Conservation (phyloP, 2,888 invertebrate species). For the Watsonalla cultraria region DNA sequence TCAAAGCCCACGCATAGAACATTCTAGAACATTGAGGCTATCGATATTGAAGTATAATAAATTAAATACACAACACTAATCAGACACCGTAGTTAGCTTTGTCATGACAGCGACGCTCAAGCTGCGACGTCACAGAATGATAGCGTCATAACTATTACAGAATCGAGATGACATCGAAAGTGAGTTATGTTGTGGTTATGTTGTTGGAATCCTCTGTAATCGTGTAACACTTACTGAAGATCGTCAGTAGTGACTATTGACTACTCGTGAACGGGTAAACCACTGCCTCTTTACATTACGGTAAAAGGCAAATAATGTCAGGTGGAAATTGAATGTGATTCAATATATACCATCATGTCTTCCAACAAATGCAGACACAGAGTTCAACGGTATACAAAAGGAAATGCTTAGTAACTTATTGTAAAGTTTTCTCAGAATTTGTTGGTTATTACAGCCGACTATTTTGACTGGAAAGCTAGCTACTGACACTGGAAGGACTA, state of each 20-base stretch:
- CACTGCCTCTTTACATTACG: not conserved
- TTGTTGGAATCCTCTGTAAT: not conserved
- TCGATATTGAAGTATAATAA: constrained; percentile 27
- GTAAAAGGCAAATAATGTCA: not conserved
- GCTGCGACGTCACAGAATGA: constrained; percentile 22
- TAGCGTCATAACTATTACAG: constrained; percentile 38
- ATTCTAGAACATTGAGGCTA: constrained; percentile 7
- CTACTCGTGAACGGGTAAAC: not conserved
- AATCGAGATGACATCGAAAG: constrained; percentile 41
- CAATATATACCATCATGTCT: no score
- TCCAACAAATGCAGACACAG: no score
- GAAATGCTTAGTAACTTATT: no score
- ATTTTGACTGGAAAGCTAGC: no score
- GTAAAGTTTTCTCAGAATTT: no score
- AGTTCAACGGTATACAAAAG: no score
- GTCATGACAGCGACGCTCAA: constrained; percentile 25
- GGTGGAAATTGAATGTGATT: no score
- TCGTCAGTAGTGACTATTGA: not conserved
- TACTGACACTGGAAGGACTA: no score
- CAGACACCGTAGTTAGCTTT: constrained; percentile 24
- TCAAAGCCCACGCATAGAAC: not conserved
- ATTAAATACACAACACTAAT: constrained; percentile 23
- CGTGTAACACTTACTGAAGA: not conserved
- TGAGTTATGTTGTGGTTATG: constrained; percentile 18
- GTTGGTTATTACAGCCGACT: no score